phyloP scores from a whole-genome alignment of 2,888 invertebrate species.

The Aplocera efformata region DNA sequence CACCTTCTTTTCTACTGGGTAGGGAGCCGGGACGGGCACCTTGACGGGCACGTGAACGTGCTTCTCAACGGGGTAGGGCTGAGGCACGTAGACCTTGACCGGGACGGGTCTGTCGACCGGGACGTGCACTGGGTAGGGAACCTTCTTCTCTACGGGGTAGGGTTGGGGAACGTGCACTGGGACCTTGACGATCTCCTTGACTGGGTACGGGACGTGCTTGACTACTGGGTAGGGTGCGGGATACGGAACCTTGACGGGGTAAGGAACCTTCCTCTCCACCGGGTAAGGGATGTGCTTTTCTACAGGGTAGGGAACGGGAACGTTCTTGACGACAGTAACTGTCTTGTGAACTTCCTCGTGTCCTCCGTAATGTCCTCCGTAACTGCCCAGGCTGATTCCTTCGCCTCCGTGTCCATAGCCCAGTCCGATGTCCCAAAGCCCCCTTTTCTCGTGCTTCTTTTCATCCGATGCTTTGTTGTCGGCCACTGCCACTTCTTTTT shows the following conservation, averaged over 20 bases:
- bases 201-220: slow-evolving; percentile 83
- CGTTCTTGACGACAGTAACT: slow-evolving; percentile 86
- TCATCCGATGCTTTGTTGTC: slow-evolving; percentile 80
- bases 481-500: slow-evolving; percentile 79
- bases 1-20: slow-evolving; percentile 84
- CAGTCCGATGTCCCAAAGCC: slow-evolving; percentile 80
- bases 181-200: slow-evolving; percentile 82
- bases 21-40: slow-evolving; percentile 84
- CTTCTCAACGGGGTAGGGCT: slow-evolving; percentile 82
- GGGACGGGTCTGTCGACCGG: slow-evolving; percentile 75
- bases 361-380: slow-evolving; percentile 39
- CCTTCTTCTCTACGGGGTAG: slow-evolving; percentile 84
- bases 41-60: slow-evolving; percentile 84
- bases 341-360: slow-evolving; percentile 83
- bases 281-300: slow-evolving; percentile 86
- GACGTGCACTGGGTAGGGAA: slow-evolving; percentile 78
- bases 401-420: slow-evolving; percentile 62
- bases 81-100: slow-evolving; percentile 78
- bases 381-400: slow-evolving; percentile 38
- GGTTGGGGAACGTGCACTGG: slow-evolving; percentile 84
- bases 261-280: slow-evolving; percentile 82
- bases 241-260: slow-evolving; percentile 82
- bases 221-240: slow-evolving; percentile 86
- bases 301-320: slow-evolving; percentile 86
- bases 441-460: slow-evolving; percentile 88